These are phyloP conservation scores for Plagodis pulveraria DNA, from an alignment of 2,888 invertebrate species.

Conservation along the genomic window DNA sequence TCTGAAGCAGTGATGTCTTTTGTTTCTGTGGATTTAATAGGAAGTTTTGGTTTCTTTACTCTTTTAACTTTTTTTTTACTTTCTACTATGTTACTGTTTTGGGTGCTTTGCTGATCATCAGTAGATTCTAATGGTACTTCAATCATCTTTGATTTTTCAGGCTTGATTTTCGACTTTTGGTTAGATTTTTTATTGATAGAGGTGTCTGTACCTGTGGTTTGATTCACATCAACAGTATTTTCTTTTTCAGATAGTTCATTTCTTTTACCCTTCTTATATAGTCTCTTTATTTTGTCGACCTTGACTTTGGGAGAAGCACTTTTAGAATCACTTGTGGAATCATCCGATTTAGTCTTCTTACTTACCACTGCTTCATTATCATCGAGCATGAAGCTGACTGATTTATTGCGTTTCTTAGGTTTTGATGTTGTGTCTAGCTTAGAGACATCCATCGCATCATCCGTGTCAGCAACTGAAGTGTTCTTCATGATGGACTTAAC, in stretches of 20 bases:
- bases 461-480: conserved; percentile 30
- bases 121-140: conserved; percentile 19
- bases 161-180: conserved; percentile 35
- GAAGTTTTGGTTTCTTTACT: conserved; percentile 48
- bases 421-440: conserved; percentile 41
- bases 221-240: conserved; percentile 40
- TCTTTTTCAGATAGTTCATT: conserved; percentile 45
- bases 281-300: conserved; percentile 28
- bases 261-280: conserved; percentile 37
- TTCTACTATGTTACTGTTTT: conserved; percentile 9
- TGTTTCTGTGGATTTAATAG: conserved; percentile 34
- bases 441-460: conserved; percentile 44
- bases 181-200: conserved; percentile 25
- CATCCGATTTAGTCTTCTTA: conserved; percentile 68
- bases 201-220: conserved; percentile 33
- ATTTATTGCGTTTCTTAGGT: conserved; percentile 72
- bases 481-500: conserved; percentile 68
- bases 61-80: conserved; percentile 42
- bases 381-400: conserved; percentile 73
- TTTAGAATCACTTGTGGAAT: conserved; percentile 35
- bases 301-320: conserved; percentile 19
- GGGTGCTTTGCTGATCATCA: conserved; percentile 22
- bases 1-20: conserved; percentile 25
- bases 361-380: conserved; percentile 60
- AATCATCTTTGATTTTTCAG: conserved; percentile 30